Conservation (phyloP, 2,888 invertebrate genomes). For the Plagodis pulveraria region DNA sequence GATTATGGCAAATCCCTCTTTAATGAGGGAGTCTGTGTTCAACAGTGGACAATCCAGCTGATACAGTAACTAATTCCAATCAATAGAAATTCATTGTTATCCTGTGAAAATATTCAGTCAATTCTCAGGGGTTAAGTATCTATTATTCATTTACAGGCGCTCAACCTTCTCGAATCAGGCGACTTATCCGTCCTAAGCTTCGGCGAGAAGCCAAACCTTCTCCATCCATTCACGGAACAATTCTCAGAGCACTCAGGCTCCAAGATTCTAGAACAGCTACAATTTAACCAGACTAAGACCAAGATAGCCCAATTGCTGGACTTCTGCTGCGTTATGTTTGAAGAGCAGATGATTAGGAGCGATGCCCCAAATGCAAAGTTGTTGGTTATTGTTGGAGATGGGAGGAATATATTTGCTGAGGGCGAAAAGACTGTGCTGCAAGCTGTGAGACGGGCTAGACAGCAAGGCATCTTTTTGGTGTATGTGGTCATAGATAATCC, state of each 20-base stretch:
- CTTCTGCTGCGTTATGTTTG: constrained; percentile 87
- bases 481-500: constrained; percentile 98
- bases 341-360: constrained; percentile 75
- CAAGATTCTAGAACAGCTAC: constrained; percentile 91
- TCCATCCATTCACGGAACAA: constrained; percentile 94
- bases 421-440: constrained; percentile 90
- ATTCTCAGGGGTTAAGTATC: not conserved
- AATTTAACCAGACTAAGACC: constrained; percentile 96
- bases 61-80: too few relatives aligned
- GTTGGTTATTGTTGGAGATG: constrained; percentile 97
- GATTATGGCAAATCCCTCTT: too few relatives aligned
- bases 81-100: too few relatives aligned
- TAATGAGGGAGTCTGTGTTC: too few relatives aligned
- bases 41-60: too few relatives aligned
- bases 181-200: constrained; percentile 96
- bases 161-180: constrained; percentile 97
- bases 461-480: constrained; percentile 95
- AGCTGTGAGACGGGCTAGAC: constrained; percentile 92
- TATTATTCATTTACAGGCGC: constrained; percentile 82
- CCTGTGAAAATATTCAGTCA: not conserved
- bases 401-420: constrained; percentile 95
- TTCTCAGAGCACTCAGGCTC: constrained; percentile 95
- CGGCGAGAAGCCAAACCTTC: constrained; percentile 92
- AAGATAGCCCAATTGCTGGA: constrained; percentile 93
- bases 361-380: constrained; percentile 90